Percentiles rank a stretch among this genome's conserved stretches.
Conservation (phyloP, 1,140 invertebrate genomes). For the Ceratitis capitata region DNA sequence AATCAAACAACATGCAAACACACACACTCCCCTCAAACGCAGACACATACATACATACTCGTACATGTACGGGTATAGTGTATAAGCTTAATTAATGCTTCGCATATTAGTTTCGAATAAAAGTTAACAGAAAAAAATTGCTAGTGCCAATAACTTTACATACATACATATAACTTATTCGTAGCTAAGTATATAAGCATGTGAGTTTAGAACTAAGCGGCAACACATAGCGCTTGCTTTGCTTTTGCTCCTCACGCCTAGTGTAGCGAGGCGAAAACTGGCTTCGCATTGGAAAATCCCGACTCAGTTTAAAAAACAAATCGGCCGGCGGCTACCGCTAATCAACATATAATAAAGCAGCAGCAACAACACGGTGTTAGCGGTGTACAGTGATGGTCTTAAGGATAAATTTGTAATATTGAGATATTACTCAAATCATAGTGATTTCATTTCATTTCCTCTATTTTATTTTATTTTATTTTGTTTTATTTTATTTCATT, state of each 20-base stretch:
- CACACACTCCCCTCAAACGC: background rate
- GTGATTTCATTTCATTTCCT: too few relatives aligned
- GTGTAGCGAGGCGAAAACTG: background rate
- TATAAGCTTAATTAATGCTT: background rate
- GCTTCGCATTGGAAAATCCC: slow-evolving; percentile 3
- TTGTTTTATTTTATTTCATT: too few relatives aligned
- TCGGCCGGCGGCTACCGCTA: background rate
- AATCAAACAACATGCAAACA: background rate
- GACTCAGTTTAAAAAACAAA: background rate
- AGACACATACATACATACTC: background rate
- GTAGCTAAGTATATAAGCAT: background rate
- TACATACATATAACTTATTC: background rate
- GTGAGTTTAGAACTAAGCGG: background rate
- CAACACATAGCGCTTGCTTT: background rate
- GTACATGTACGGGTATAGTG: background rate
- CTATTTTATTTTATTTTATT: too few relatives aligned
- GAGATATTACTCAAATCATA: too few relatives aligned
- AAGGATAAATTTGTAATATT: background rate
- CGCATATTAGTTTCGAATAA: slow-evolving; percentile 2
- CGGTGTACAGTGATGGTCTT: background rate
- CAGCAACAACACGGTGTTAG: background rate
- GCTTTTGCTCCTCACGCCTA: background rate
- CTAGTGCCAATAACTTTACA: background rate
- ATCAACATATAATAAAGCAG: background rate
- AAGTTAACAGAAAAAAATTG: background rate